Evolutionary conservation across 1,140 invertebrate genomes (phyloP).

Genomic region (Ceratosolen solmsi): DNA sequence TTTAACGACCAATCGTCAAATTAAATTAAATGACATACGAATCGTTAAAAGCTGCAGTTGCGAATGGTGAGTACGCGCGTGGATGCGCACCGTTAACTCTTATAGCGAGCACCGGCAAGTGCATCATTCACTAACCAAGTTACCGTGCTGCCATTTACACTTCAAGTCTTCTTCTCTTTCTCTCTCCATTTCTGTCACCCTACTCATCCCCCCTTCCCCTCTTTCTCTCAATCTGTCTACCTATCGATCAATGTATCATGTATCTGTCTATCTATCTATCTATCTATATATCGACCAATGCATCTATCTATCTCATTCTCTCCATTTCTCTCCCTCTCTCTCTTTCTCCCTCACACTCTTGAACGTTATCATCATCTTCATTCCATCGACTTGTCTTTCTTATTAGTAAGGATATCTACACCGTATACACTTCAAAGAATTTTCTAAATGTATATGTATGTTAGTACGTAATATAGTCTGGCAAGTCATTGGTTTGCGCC

Average conservation of each 20-base stretch:
- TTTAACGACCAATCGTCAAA: slow-evolving; percentile 69
- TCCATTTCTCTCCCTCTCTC: background rate
- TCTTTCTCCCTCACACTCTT: background rate
- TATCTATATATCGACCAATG: background rate
- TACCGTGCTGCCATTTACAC: slow-evolving; percentile 15
- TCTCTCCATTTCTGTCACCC: background rate
- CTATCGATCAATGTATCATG: too few species aligned
- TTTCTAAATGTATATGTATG: background rate
- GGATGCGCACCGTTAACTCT: slow-evolving; percentile 59
- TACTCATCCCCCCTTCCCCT: background rate
- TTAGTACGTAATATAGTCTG: background rate
- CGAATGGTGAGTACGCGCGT: slow-evolving; percentile 29
- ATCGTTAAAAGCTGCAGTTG: slow-evolving; percentile 58
- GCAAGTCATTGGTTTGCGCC: background rate
- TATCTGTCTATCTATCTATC: background rate
- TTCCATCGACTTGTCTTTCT: slow-evolving; percentile 28
- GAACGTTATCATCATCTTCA: slow-evolving; percentile 6
- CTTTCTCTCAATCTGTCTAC: background rate
- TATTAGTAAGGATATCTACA: slow-evolving; percentile 43
- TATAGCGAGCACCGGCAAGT: slow-evolving; percentile 26
- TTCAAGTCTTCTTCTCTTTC: background rate
- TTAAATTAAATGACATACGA: slow-evolving; percentile 67
- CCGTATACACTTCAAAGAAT: slow-evolving; percentile 22
- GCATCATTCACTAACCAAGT: slow-evolving; percentile 44
- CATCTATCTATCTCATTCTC: background rate